Base-by-base conservation (phyloP, 2,113 vertebrate genomes). In the Xenotilapia caudafasciata region DNA sequence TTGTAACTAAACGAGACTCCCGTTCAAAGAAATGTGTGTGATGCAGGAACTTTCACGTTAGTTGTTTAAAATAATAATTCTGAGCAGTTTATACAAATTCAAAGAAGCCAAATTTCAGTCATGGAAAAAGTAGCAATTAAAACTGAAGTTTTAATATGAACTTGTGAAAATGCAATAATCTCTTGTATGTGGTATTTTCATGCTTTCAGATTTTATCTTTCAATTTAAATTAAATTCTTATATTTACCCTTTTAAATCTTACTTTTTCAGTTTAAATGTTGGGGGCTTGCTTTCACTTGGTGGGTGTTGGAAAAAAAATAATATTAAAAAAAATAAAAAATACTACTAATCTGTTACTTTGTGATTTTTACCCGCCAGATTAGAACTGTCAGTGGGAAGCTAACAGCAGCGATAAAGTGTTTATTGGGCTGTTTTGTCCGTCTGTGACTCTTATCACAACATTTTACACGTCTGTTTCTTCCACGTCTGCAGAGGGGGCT, bases 121-220 rank as follows among this genome's bases (percentile, higher is more conserved):
- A 65, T 5, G 33, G 33, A 65, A 38, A 8, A 21, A 0, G 19
- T 38, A 5, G 0, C 4, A 0, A 1, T 65, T 38, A 65, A 13
- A 12, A 0, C 10, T 0, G 60, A 65, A n/a, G 33, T 21, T 65
- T 21, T 65, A 65, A 65, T 8, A 21, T 38, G 4, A 65, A 65
- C 60, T 13, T 4, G 19, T 65, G 60, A 38, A 65, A 65, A 21
- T 38, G 31, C 60, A 35, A 65, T 65, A 65, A 65, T 12, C 31
- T 65, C 2, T 21, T n/a, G 31, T n/a, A n/a, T 38, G 33, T 65
- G 33, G 60, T 21, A 0, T 38, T 65, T 65, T 65, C 0, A 5
- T 65, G 60, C 2, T 65, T n/a, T 65, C 33, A 13, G 6, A 38
- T 38, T 38, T 65, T 4, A 38, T 38, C 10, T 65, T 65, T 65